phyloP scores from a whole-genome alignment of 2,888 invertebrate species.

The Chaetogeoica ovagalla region DNA sequence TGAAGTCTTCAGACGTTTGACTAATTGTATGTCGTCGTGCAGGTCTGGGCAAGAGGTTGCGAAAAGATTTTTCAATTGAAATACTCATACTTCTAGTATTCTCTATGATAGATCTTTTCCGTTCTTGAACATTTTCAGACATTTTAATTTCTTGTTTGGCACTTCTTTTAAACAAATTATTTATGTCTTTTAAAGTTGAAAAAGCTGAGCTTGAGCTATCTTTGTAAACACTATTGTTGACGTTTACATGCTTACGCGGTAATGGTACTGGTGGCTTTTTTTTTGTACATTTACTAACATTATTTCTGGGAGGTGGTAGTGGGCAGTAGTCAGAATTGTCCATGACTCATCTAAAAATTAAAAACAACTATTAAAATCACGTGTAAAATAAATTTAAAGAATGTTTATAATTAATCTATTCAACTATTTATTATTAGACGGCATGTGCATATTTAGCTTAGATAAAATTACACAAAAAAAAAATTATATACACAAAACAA shows the following conservation, averaged over 20 bases:
- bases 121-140: slow-evolving; percentile 62
- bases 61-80: slow-evolving; percentile 58
- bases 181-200: slow-evolving; percentile 29
- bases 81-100: slow-evolving; percentile 67
- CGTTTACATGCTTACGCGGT: slow-evolving; percentile 52
- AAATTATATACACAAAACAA: slow-evolving; percentile 23
- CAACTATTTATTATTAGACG: slow-evolving; percentile 21
- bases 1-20: slow-evolving; percentile 56
- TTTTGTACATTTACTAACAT: slow-evolving; percentile 12
- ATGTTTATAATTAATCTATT: slow-evolving; percentile 21
- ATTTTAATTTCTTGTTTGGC: slow-evolving; percentile 63
- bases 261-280: slow-evolving; percentile 54
- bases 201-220: slow-evolving; percentile 17
- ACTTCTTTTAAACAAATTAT: slow-evolving; percentile 52
- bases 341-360: slow-evolving; percentile 51
- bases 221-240: slow-evolving; percentile 7
- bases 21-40: slow-evolving; percentile 25
- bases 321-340: slow-evolving; percentile 38
- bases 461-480: slow-evolving; percentile 30
- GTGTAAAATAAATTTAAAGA: slow-evolving; percentile 33
- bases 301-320: slow-evolving; percentile 46
- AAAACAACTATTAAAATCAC: slow-evolving; percentile 47
- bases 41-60: slow-evolving; percentile 59
- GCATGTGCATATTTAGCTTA: slow-evolving; percentile 9
- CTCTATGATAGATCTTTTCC: slow-evolving; percentile 68